Evolutionary conservation across 30 jellyfish, hydroid and myxozoan species (phyloP), one percentile per base, ranked within the genome.

Genomic region (Hydractinia echinata): DNA sequence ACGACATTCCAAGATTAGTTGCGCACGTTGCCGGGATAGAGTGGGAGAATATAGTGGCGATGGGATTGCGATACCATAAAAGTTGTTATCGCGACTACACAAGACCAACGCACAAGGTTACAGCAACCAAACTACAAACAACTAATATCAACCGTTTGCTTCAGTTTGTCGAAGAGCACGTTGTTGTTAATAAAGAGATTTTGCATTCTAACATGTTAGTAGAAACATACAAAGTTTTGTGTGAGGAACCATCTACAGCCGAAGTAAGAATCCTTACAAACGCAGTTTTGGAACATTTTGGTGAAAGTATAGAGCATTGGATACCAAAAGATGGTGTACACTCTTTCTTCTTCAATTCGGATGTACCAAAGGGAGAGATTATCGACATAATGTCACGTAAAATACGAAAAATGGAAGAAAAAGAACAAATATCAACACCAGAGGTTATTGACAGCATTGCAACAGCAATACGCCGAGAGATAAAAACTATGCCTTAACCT

Each of bases 1-100:
- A n/a, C n/a, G n/a, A n/a, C n/a, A n/a, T n/a, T 56, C 68, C 13
- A n/a, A 56, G 13, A 56, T 56, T 56, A n/a, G 68, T 56, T 56
- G 68, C 68, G 68, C n/a, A 56, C 68, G 68, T 56, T 56, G 10
- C 68, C n/a, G 68, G 68, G 68, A 9, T 56, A n/a, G 68, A 56
- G n/a, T 56, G 68, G 68, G 68, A 56, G 68, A 56, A 56, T n/a
- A 56, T 56, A 56, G 68, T 56, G 68, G 68, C 68, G n/a, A 9
- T 56, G 68, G 68, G n/a, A 56, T 56, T 56, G n/a, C 10, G 68
- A 56, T 56, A 56, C 68, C 68, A 56, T n/a, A 56, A 56, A n/a
- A 56, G 68, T n/a, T 56, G 68, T n/a, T 56, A 56, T 56, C 68
- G 68, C n/a, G 68, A 56, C n/a, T 56, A 56, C n/a, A 56, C 68